Evolutionary conservation across 2,888 invertebrate species (phyloP).

Genomic region (Ephialtes manifestator): DNA sequence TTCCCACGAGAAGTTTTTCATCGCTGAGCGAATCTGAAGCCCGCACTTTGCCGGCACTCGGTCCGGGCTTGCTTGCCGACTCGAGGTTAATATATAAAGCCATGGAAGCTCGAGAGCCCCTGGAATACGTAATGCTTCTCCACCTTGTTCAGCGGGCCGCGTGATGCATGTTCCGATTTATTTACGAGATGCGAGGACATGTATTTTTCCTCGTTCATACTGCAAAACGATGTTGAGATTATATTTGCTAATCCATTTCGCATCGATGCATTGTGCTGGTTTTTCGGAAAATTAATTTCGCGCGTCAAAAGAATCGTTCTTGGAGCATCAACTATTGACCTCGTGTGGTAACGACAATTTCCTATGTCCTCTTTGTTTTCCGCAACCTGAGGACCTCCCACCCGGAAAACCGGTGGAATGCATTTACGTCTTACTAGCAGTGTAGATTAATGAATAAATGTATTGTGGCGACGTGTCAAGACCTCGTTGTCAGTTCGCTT

Average conservation of each 20-base stretch:
- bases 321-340: neutral
- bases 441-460: constrained; percentile 2
- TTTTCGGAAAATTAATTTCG: neutral
- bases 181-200: constrained; percentile 4
- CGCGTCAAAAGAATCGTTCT: neutral
- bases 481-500: neutral
- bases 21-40: constrained; percentile 66
- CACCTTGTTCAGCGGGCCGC: constrained; percentile 14
- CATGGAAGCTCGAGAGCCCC: constrained; percentile 64
- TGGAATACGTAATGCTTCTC: constrained; percentile 70
- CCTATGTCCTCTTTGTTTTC: neutral
- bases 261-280: neutral
- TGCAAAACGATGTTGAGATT: constrained; percentile 25
- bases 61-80: constrained; percentile 44
- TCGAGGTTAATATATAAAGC: constrained; percentile 70
- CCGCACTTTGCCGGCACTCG: constrained; percentile 58
- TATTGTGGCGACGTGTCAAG: neutral
- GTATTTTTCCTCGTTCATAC: constrained; percentile 32
- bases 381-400: neutral
- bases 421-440: neutral
- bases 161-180: constrained; percentile 32
- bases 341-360: neutral
- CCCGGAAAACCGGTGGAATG: constrained; percentile 3
- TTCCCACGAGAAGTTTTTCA: constrained; percentile 67
- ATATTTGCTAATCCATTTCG: constrained; percentile 32